These are phyloP conservation scores for Styela plicata DNA, from an alignment of 23 tunicate genomes.

Conservation along the genomic window DNA sequence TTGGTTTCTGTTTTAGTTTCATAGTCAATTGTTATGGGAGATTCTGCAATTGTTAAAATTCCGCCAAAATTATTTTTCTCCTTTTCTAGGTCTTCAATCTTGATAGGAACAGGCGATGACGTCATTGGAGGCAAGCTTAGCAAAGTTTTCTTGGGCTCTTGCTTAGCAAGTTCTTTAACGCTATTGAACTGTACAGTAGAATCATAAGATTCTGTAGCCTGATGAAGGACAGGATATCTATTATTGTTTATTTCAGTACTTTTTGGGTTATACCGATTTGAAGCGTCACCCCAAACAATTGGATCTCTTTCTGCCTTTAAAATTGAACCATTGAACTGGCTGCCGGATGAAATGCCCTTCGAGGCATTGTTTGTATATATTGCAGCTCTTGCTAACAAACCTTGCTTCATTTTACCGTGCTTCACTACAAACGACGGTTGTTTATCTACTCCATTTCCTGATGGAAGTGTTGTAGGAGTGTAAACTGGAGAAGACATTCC, in stretches of 20 bases:
- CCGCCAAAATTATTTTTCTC: neutral
- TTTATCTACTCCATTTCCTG: neutral
- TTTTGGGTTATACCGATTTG: constrained; percentile 1
- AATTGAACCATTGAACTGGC: neutral
- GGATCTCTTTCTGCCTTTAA: neutral
- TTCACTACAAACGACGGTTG: neutral
- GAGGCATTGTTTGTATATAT: constrained; percentile 10
- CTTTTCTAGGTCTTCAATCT: neutral
- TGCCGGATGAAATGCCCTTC: neutral
- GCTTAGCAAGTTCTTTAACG: too few species aligned
- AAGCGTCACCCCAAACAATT: constrained; percentile 36
- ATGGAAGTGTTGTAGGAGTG: neutral
- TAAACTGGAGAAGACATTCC: neutral
- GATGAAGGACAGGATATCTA: neutral
- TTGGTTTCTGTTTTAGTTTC: neutral
- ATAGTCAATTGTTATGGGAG: neutral
- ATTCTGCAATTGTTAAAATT: neutral
- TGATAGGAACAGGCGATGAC: neutral
- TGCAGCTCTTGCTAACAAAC: constrained; percentile 11
- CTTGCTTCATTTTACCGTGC: constrained; percentile 12
- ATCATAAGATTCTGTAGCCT: neutral
- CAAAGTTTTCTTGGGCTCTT: too few species aligned
- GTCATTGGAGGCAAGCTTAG: neutral
- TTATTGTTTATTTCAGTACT: neutral
- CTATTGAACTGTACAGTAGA: neutral